Evolutionary conservation across 2,888 invertebrate genomes (phyloP), one percentile per base, ranked within the genome.

Genomic region (Hyppa rectilinea): DNA sequence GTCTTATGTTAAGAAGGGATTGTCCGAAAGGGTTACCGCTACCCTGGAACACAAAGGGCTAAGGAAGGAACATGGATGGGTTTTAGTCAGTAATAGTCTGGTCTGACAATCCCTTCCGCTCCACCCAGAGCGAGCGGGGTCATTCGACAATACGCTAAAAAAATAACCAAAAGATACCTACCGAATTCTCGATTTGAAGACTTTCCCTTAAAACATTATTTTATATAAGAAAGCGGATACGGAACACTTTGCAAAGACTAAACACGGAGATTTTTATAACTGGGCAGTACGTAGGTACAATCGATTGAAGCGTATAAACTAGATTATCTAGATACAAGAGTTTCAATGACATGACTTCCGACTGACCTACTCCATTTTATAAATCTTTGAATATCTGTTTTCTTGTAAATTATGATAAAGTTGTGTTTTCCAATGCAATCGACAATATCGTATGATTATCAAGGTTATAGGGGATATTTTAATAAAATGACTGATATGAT

Each of bases 331-430:
- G 31, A 34, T 62, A 52, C n/a, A 73, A 67, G 7, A 72, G 56
- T 73, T 73, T 68, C 77, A 73, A 78, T 75, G 67, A 75, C 58
- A 47, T 62, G 61, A 59, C 76, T 59, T 59, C 45, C 34, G 1
- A 34, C 10, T 68, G 67, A 62, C 79, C 79, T 78, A 78, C 62
- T 78, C 60, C 10, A 63, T 72, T 78, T 76, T 43, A 31, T 52
- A 64, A 75, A 75, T 63, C 47, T 63, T 59, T 47, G n/a, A n/a
- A 60, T 67, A 56, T 75, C n/a, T 40, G 36, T 60, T 40, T 76
- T 55, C 71, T 64, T 47, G 50, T n/a, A 10, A 76, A 63, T 50
- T 59, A 12, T 75, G 58, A 62, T 75, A 59, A 62, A 34, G 36
- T 12, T 20, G 17, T 10, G 1, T 65, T 73, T 72, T 6, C 7